A percentile compares a stretch with the other conserved stretches of the same genome.
These are phyloP conservation scores for Amblyjoppa fuscipennis DNA, from an alignment of 2,888 invertebrate species.

Conservation along the genomic window DNA sequence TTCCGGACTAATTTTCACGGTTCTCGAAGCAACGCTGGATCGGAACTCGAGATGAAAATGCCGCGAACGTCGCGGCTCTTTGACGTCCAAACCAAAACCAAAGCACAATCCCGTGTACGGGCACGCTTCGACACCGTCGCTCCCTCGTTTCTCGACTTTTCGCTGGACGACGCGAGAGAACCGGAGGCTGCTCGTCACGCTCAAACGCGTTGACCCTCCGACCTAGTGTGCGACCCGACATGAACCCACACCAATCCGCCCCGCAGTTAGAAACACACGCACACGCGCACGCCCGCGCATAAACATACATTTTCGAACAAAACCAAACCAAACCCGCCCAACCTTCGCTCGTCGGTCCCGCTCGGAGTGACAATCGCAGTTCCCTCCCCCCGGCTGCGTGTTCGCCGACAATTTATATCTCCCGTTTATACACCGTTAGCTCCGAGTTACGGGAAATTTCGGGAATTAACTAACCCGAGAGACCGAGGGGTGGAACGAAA, in stretches of 20 bases:
- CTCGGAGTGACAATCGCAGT: constrained; percentile 58
- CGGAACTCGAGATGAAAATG: constrained; percentile 4
- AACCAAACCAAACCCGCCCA: constrained; percentile 14
- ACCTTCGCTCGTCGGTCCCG: constrained; percentile 16
- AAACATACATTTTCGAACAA: constrained; percentile 65
- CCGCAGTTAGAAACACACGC: constrained; percentile 38
- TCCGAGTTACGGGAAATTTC: constrained; percentile 28
- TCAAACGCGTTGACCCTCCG: constrained; percentile 56
- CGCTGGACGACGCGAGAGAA: not conserved
- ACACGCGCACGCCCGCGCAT: constrained; percentile 44
- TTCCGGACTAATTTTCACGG: constrained; percentile 71
- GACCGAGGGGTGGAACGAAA: constrained; percentile 26
- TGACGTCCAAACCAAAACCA: not conserved
- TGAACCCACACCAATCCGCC: constrained; percentile 38
- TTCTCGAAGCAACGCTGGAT: not conserved
- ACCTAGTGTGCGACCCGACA: constrained; percentile 56
- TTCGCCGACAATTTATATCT: constrained; percentile 59
- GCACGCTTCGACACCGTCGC: constrained; percentile 32
- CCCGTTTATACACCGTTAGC: constrained; percentile 43
- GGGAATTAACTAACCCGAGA: constrained; percentile 50
- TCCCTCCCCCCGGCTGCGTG: constrained; percentile 41
- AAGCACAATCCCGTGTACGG: constrained; percentile 8
- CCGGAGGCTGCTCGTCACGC: constrained; percentile 41
- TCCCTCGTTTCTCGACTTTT: constrained; percentile 8
- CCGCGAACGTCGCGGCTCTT: not conserved